Evolutionary conservation across 2,888 invertebrate genomes (phyloP).

Genomic region (Clanis bilineata): DNA sequence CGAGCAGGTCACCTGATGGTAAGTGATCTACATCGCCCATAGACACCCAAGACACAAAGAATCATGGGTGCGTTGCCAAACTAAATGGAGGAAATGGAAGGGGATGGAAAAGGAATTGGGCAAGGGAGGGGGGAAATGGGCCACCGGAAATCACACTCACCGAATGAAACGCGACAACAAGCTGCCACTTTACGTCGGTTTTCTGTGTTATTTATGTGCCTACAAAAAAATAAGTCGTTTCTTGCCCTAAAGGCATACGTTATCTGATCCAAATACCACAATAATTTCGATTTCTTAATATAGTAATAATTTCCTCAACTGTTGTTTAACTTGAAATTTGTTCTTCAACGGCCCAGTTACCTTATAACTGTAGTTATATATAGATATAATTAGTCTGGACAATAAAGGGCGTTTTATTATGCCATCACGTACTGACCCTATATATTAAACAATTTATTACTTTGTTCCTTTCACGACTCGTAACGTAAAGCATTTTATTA

Average conservation of each 20-base stretch:
- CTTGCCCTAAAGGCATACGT: neutral
- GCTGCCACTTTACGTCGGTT: too few relatives aligned
- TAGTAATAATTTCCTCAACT: neutral
- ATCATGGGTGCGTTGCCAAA: too few relatives aligned
- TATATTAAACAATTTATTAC: neutral
- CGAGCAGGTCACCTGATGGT: too few relatives aligned
- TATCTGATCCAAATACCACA: neutral
- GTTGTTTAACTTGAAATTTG: constrained; percentile 2
- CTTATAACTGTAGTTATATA: too few relatives aligned
- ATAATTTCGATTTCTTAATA: neutral
- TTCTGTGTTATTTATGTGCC: too few relatives aligned
- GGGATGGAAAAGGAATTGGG: too few relatives aligned
- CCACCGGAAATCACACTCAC: too few relatives aligned
- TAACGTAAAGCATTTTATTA: neutral
- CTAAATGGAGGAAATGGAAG: too few relatives aligned
- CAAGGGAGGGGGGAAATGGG: too few relatives aligned
- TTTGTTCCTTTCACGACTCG: neutral
- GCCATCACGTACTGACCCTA: neutral
- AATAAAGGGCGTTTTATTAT: constrained; percentile 6
- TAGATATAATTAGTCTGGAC: neutral
- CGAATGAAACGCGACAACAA: too few relatives aligned
- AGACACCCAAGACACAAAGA: too few relatives aligned
- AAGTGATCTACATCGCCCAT: too few relatives aligned
- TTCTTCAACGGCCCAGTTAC: neutral
- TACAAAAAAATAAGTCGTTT: neutral